These are phyloP conservation scores for Psix sp. DNA, from an alignment of 1,140 invertebrate genomes.

Conservation along the genomic window DNA sequence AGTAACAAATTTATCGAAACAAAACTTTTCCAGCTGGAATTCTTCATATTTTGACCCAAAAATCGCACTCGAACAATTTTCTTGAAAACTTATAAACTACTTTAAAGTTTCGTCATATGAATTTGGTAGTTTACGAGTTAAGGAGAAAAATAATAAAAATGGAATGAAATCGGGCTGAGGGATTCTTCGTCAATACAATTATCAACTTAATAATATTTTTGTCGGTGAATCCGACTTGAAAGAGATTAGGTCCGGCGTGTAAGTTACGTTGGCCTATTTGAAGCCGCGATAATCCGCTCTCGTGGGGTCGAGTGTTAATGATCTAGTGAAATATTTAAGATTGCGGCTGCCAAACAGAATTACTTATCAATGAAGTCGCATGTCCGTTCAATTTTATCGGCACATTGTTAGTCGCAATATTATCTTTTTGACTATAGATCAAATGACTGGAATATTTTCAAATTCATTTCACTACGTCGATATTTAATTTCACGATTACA, in stretches of 20 bases:
- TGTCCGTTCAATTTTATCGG: conserved; percentile 28
- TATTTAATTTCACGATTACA: no score
- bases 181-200: no score
- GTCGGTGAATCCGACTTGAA: conserved; percentile 1
- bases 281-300: conserved; percentile 19
- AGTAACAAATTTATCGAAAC: no score
- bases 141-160: no score
- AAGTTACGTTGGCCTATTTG: conserved; percentile 27
- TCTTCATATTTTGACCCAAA: no score
- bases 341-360: conserved; percentile 28
- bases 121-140: no score
- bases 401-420: conserved; percentile 10
- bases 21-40: no score
- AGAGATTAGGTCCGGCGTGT: conserved; percentile 11
- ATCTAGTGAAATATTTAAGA: conserved; percentile 46
- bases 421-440: neutral
- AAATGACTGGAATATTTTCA: neutral
- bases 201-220: no score
- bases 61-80: no score
- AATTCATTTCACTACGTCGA: neutral
- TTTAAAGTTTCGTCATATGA: no score
- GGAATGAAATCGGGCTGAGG: no score
- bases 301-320: conserved; percentile 39
- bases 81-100: no score
- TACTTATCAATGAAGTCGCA: conserved; percentile 39